These are phyloP conservation scores for Drosophila kurseongensis DNA, from an alignment of 1,140 invertebrate genomes.

Conservation along the genomic window DNA sequence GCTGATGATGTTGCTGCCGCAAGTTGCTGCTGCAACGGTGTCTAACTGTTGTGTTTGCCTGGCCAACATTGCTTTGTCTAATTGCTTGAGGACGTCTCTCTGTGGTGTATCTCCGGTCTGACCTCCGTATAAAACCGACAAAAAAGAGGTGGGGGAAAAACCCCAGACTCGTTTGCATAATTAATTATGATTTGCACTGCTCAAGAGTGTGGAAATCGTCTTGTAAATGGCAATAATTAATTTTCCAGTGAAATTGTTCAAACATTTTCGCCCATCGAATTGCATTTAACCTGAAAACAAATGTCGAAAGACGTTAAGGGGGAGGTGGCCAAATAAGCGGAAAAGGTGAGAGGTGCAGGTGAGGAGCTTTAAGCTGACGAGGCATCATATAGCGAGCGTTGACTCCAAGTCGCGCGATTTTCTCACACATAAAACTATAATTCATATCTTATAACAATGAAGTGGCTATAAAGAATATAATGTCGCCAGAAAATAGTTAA, in stretches of 20 bases:
- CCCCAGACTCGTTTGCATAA: slow-evolving; percentile 58
- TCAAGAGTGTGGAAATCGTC: slow-evolving; percentile 43
- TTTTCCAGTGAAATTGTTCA: slow-evolving; percentile 62
- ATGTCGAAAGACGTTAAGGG: slow-evolving; percentile 24
- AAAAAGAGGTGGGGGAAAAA: slow-evolving; percentile 13
- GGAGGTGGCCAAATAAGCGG: neutral
- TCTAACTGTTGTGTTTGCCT: slow-evolving; percentile 62
- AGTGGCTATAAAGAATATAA: too few relatives aligned
- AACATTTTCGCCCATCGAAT: slow-evolving; percentile 63
- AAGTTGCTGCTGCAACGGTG: slow-evolving; percentile 56
- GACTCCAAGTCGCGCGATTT: slow-evolving; percentile 8
- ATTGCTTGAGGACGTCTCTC: slow-evolving; percentile 46
- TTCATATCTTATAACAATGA: neutral
- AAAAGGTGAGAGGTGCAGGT: slow-evolving; percentile 13
- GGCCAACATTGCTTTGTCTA: slow-evolving; percentile 46
- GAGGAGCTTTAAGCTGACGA: slow-evolving; percentile 32
- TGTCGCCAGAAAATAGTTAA: too few relatives aligned
- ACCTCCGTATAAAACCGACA: neutral
- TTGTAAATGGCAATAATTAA: slow-evolving; percentile 67
- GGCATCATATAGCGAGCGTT: slow-evolving; percentile 21
- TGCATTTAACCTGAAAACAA: slow-evolving; percentile 60
- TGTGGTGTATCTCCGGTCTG: slow-evolving; percentile 1
- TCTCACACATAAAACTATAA: neutral
- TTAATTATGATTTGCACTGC: slow-evolving; percentile 63
- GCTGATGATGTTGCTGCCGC: slow-evolving; percentile 22